Percentiles rank a stretch among this genome's conserved stretches.
These are phyloP conservation scores for Ictalurus punctatus DNA, from an alignment of 2,113 vertebrate species.

Conservation along the genomic window DNA sequence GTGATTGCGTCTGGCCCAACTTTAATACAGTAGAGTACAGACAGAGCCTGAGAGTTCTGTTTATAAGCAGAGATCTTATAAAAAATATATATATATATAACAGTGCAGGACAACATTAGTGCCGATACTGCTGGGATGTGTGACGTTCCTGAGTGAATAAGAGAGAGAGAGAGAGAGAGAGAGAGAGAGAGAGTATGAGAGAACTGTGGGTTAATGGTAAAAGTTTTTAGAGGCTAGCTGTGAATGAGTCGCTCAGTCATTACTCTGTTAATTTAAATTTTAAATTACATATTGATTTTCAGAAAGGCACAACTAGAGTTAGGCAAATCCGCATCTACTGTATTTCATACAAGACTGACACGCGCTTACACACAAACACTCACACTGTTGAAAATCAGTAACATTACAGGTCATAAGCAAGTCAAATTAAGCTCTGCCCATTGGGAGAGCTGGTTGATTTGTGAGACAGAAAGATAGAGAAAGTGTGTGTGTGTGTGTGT, in stretches of 20 bases:
- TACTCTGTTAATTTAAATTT: slow-evolving; percentile 51
- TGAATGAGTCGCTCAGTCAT: slow-evolving; percentile 48
- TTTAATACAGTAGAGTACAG: neutral
- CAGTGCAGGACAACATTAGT: neutral
- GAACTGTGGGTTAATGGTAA: neutral
- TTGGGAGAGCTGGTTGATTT: neutral
- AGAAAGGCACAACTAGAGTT: slow-evolving; percentile 37
- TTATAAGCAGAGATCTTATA: slow-evolving; percentile 5
- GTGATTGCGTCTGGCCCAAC: neutral
- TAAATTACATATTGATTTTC: slow-evolving; percentile 67
- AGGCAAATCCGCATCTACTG: slow-evolving; percentile 31
- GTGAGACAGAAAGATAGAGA: neutral
- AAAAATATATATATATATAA: neutral
- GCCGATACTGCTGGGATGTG: neutral
- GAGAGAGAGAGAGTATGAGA: neutral
- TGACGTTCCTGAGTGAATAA: neutral
- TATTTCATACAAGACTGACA: slow-evolving; percentile 20
- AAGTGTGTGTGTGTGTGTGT: neutral
- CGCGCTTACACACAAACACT: neutral
- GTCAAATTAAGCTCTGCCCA: neutral
- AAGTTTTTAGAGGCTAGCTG: slow-evolving; percentile 43
- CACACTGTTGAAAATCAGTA: neutral
- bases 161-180: neutral
- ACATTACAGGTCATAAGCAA: neutral
- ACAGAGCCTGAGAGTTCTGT: neutral